Percentiles rank a stretch among this genome's conserved stretches.
phyloP scores from a whole-genome alignment of 2,888 invertebrate species.

The Lasioglossum pauxillum region DNA sequence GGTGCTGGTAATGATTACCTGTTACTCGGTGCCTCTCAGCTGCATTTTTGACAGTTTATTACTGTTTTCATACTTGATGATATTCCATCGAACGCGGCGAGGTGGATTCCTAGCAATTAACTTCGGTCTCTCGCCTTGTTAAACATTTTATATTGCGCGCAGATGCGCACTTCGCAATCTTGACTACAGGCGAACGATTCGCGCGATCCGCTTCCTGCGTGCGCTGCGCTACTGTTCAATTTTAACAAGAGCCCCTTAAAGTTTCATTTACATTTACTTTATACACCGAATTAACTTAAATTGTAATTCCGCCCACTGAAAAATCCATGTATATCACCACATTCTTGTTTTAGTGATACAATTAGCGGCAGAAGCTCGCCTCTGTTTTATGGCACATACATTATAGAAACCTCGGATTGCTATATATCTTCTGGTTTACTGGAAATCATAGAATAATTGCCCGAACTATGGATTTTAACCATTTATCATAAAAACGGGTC shows the following conservation, averaged over 20 bases:
- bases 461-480: background rate
- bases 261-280: background rate
- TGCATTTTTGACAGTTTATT: slow-evolving; percentile 19
- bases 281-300: background rate
- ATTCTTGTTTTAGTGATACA: background rate
- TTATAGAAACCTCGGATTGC: background rate
- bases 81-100: background rate
- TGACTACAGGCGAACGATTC: background rate
- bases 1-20: slow-evolving; percentile 6
- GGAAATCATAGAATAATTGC: background rate
- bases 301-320: background rate
- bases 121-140: background rate
- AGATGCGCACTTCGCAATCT: background rate
- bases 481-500: background rate
- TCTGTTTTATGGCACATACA: background rate
- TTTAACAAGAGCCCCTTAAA: background rate
- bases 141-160: slow-evolving; percentile 5
- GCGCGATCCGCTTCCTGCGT: background rate
- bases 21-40: background rate
- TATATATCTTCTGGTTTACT: background rate
- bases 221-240: background rate
- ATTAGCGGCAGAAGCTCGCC: background rate
- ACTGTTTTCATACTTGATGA: background rate
- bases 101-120: background rate
- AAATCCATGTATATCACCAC: background rate